Percentiles rank a stretch among this genome's conserved stretches.
phyloP scores from a whole-genome alignment of 2,113 vertebrate species.

The Rhizomys pruinosus region DNA sequence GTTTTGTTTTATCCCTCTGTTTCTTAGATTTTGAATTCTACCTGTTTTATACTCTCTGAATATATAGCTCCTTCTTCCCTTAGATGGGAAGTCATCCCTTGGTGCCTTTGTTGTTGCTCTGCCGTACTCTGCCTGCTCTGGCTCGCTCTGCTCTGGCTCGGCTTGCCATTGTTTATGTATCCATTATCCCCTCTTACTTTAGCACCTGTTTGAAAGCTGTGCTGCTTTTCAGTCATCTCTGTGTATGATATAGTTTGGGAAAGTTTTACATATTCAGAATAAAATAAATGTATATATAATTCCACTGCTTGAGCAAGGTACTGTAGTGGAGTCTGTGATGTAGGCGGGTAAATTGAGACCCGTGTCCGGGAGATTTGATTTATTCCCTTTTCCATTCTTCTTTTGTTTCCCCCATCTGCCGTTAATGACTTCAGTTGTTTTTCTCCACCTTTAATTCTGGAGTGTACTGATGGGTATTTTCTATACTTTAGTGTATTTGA shows the following conservation, averaged over 20 bases:
- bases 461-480: neutral
- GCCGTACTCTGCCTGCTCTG: neutral
- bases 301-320: neutral
- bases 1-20: neutral
- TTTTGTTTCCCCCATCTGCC: neutral
- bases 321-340: neutral
- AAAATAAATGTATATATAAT: neutral
- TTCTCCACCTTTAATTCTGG: constrained; percentile 14
- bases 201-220: neutral
- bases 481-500: constrained; percentile 14
- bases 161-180: neutral
- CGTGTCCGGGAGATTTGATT: neutral
- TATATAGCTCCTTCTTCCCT: neutral
- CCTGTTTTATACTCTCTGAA: neutral
- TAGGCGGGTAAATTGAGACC: neutral
- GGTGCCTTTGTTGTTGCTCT: neutral
- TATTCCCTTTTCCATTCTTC: neutral
- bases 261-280: neutral
- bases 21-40: neutral
- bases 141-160: neutral
- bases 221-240: neutral
- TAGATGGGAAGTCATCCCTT: neutral
- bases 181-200: neutral
- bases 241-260: neutral
- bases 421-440: constrained; percentile 38